Evolutionary conservation across 2,797 vertebrate genomes (phyloP).

Genomic region (Triplophysa yarkandensis): DNA sequence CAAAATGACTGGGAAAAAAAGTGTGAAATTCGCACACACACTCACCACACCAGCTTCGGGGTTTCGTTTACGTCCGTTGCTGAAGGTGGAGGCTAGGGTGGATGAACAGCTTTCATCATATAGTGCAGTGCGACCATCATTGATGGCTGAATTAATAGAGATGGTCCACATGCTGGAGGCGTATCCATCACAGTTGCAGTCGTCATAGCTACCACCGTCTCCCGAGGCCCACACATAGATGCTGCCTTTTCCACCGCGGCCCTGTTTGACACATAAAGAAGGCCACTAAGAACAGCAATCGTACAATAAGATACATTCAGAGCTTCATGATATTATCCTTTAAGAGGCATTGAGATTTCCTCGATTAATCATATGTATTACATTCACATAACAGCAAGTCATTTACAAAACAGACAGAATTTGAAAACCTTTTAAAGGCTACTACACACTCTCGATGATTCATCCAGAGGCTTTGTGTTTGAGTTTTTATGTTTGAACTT

Average conservation of each 20-base stretch:
- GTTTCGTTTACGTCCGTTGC: constrained; percentile 96
- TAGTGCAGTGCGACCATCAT: constrained; percentile 93
- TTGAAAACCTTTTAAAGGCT: constrained; percentile 26
- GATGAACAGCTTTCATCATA: constrained; percentile 99
- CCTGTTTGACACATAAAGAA: constrained; percentile 69
- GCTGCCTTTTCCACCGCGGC: constrained; percentile 94
- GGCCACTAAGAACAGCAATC: background rate
- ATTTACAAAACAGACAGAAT: constrained; percentile 7
- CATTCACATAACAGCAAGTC: background rate
- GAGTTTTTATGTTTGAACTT: constrained; percentile 12
- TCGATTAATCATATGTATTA: constrained; percentile 24
- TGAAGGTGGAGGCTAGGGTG: constrained; percentile 96
- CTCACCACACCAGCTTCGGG: constrained; percentile 95
- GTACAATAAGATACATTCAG: background rate
- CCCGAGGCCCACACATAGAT: constrained; percentile 99
- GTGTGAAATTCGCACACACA: constrained; percentile 8
- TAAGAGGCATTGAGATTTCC: constrained; percentile 5
- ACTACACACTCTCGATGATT: constrained; percentile 25
- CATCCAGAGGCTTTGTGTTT: constrained; percentile 20
- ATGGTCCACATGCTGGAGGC: constrained; percentile 99
- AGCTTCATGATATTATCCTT: background rate
- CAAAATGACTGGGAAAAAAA: background rate
- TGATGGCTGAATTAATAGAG: constrained; percentile 99
- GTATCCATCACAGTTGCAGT: constrained; percentile 98
- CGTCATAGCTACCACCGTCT: constrained; percentile 96